Evolutionary conservation across 2,797 vertebrate genomes (phyloP).

Genomic region (Clarias pachynema): DNA sequence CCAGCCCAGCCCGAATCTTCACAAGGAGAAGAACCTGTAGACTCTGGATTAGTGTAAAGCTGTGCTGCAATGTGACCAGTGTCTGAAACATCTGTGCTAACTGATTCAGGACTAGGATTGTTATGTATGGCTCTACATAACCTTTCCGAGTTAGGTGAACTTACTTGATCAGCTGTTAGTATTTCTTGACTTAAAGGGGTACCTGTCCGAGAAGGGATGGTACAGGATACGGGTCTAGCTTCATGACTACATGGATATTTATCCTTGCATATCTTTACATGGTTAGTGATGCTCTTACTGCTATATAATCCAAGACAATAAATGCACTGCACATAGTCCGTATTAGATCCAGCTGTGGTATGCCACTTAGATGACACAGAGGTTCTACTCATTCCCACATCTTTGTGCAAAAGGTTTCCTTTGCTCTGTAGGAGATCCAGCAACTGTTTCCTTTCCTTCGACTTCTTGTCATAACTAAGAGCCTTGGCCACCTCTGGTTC

Average conservation of each 20-base stretch:
- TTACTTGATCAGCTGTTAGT: not conserved
- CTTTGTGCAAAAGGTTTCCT: constrained; percentile 27
- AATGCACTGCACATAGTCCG: constrained; percentile 21
- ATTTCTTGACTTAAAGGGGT: constrained; percentile 4
- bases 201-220: not conserved
- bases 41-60: constrained; percentile 8
- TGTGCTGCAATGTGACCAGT: not conserved
- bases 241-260: constrained; percentile 17
- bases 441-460: constrained; percentile 34
- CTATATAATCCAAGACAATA: constrained; percentile 41
- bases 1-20: not conserved
- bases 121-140: not conserved
- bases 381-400: not conserved
- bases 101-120: not conserved
- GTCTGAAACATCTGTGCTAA: not conserved
- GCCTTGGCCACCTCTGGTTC: constrained; percentile 46
- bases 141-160: not conserved
- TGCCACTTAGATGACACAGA: not conserved
- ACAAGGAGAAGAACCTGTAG: constrained; percentile 15
- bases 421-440: constrained; percentile 36
- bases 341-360: constrained; percentile 10
- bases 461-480: constrained; percentile 38
- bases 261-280: constrained; percentile 30
- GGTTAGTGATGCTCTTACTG: constrained; percentile 33
- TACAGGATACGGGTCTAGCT: not conserved